Evolutionary conservation across 2,888 invertebrate genomes (phyloP).

Genomic region (Lasioglossum malachurum): DNA sequence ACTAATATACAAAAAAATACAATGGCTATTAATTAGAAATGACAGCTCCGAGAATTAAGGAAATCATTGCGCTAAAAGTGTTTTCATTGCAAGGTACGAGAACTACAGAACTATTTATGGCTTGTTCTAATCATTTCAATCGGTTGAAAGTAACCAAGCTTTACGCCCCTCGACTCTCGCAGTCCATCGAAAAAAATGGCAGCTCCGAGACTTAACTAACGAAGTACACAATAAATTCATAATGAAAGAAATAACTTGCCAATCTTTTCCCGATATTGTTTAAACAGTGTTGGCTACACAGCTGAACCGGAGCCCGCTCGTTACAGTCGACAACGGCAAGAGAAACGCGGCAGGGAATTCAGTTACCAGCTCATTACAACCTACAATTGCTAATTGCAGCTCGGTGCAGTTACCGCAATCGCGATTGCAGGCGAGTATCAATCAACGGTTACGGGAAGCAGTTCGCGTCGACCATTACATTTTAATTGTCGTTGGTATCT

Average conservation of each 20-base stretch:
- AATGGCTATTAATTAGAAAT: neutral
- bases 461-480: neutral
- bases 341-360: neutral
- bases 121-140: no score
- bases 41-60: neutral
- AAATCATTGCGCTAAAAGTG: no score
- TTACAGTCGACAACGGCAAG: neutral
- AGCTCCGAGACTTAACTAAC: neutral
- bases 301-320: neutral
- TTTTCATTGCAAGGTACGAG: no score
- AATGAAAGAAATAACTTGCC: neutral
- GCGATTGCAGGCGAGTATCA: neutral
- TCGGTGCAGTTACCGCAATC: neutral
- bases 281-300: neutral
- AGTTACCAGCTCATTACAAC: neutral
- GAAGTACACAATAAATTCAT: neutral
- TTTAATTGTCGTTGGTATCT: neutral
- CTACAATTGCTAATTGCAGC: neutral
- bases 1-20: no score
- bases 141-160: no score
- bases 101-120: no score
- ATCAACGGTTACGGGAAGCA: neutral
- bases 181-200: neutral
- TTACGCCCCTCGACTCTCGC: no score
- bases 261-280: neutral